Percentiles rank a stretch among this genome's conserved stretches.
phyloP scores from a whole-genome alignment of 2,113 vertebrate genomes.

The Mormoops blainvillei region DNA sequence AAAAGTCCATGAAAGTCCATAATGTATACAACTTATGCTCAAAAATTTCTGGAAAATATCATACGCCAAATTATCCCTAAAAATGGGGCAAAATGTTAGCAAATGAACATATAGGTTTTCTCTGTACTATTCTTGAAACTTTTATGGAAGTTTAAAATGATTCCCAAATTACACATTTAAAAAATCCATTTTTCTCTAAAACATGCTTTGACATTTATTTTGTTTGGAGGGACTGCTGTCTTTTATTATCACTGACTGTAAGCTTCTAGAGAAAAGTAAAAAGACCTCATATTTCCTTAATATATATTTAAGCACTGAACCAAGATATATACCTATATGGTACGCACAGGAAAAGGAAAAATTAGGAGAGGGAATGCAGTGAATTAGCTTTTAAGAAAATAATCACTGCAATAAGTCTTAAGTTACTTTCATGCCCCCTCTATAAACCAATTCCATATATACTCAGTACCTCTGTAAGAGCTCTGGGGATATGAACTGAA shows the following conservation, averaged over 20 bases:
- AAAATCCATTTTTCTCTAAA: not conserved
- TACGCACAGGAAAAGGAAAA: no score
- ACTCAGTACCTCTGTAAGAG: no score
- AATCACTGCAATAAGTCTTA: no score
- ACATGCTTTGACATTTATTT: not conserved
- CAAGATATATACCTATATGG: no score
- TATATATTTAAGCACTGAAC: not conserved
- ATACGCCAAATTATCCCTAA: not conserved
- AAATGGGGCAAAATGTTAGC: not conserved
- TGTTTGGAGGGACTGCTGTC: not conserved
- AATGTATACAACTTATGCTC: not conserved
- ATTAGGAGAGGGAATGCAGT: no score
- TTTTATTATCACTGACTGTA: not conserved
- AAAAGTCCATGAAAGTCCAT: not conserved
- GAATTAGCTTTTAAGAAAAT: no score
- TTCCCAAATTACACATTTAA: not conserved
- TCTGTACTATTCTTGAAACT: not conserved
- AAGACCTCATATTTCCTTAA: not conserved
- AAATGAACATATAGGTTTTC: not conserved
- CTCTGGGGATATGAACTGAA: no score
- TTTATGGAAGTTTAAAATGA: slow-evolving; percentile 3
- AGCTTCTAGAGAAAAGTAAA: not conserved
- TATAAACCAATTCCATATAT: no score
- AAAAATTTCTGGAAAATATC: not conserved
- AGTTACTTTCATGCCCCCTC: no score